A percentile compares a stretch with the other conserved stretches of the same genome.
Evolutionary conservation across 2,797 vertebrate species (phyloP).

Genomic region (Lateolabrax maculatus): DNA sequence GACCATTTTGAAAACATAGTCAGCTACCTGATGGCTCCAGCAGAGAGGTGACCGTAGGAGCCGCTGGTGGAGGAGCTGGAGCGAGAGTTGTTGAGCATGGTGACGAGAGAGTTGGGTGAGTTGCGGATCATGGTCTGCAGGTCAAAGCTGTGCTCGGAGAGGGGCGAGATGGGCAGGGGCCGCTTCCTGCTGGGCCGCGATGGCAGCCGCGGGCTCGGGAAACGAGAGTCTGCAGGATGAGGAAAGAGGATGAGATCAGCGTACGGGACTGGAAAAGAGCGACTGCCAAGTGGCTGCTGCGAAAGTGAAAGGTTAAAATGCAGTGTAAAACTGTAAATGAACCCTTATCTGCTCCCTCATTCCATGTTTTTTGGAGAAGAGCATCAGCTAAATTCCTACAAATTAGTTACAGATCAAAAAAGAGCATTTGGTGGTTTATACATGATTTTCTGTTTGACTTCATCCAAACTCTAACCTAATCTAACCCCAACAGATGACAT

Average conservation of each 20-base stretch:
- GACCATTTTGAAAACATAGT: not conserved
- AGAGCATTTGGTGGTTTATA: constrained; percentile 21
- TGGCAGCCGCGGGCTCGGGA: constrained; percentile 93
- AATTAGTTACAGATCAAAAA: constrained; percentile 25
- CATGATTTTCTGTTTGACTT: constrained; percentile 49
- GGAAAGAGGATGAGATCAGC: constrained; percentile 2
- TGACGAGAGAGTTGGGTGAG: constrained; percentile 97
- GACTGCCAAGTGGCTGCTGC: not conserved
- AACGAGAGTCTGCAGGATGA: constrained; percentile 89
- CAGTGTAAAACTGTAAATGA: constrained; percentile 5
- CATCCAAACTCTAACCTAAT: constrained; percentile 71
- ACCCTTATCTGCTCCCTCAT: not conserved
- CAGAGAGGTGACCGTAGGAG: constrained; percentile 98
- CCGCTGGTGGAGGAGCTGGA: constrained; percentile 98
- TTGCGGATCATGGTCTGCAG: constrained; percentile 98
- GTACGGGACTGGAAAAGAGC: not conserved
- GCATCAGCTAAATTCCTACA: constrained; percentile 13
- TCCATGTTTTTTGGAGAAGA: not conserved
- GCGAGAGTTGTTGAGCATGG: constrained; percentile 97
- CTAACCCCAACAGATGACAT: constrained; percentile 76
- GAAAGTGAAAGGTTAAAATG: constrained; percentile 1
- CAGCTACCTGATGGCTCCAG: constrained; percentile 94
- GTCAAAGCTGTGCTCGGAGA: constrained; percentile 98
- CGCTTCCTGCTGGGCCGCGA: constrained; percentile 95
- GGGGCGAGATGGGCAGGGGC: constrained; percentile 94